Conservation (phyloP, 2,113 vertebrate species). For the Siniperca chuatsi region DNA sequence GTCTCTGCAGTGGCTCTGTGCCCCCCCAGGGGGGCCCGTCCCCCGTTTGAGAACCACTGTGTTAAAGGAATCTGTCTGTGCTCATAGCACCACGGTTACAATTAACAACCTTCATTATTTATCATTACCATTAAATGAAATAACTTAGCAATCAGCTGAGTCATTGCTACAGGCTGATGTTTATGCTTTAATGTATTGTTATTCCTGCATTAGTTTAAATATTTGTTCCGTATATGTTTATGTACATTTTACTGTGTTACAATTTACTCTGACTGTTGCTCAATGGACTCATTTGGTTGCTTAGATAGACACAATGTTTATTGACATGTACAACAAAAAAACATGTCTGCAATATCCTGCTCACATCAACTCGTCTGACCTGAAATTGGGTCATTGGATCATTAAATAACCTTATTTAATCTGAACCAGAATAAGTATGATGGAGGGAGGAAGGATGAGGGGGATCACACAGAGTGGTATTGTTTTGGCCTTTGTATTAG, state of each 20-base stretch:
- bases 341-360: constrained; percentile 4
- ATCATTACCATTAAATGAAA: not conserved
- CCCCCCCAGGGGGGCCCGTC: too few relatives aligned
- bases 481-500: constrained; percentile 63
- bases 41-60: too few relatives aligned
- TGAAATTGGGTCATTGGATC: constrained; percentile 35
- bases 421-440: constrained; percentile 17
- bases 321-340: constrained; percentile 30
- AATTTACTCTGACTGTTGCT: not conserved
- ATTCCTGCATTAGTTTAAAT: not conserved
- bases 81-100: not conserved
- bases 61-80: not conserved
- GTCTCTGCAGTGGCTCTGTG: too few relatives aligned
- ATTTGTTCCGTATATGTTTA: constrained; percentile 17
- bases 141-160: not conserved
- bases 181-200: not conserved
- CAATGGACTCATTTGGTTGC: not conserved
- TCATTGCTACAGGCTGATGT: not conserved
- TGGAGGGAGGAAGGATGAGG: constrained; percentile 17
- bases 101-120: not conserved
- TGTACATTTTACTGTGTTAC: not conserved
- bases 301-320: constrained; percentile 2
- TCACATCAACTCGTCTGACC: not conserved
- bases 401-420: constrained; percentile 23
- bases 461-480: constrained; percentile 58